These are phyloP conservation scores for Galerucella nymphaeae DNA, from an alignment of 2,888 invertebrate species.

Conservation along the genomic window DNA sequence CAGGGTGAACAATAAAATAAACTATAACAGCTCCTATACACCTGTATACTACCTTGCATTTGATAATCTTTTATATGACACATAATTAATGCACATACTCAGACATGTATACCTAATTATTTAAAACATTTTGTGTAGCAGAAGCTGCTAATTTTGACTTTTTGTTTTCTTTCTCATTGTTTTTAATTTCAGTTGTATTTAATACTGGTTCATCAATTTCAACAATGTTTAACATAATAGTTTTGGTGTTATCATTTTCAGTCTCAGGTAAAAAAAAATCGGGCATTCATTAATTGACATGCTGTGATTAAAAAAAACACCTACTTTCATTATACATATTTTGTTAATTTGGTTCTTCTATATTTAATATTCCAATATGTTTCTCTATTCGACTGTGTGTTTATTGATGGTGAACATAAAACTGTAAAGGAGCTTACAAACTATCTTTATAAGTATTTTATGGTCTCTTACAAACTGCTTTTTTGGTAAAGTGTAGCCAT, in stretches of 20 bases:
- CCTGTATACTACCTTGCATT: no score
- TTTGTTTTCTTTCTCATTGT: no score
- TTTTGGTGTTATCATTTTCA: conserved; percentile 1
- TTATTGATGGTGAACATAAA: background rate
- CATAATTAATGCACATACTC: no score
- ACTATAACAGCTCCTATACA: no score
- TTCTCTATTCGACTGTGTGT: background rate
- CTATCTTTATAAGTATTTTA: background rate
- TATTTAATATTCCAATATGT: background rate
- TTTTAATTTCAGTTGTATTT: no score
- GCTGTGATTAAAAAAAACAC: conserved; percentile 4
- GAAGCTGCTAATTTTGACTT: no score
- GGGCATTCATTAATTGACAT: background rate
- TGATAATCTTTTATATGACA: no score
- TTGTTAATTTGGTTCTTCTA: background rate
- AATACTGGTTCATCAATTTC: no score
- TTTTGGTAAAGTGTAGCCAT: background rate
- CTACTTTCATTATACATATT: conserved; percentile 4
- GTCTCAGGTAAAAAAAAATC: background rate
- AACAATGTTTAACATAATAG: no score
- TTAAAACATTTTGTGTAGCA: no score
- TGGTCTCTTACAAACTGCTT: conserved; percentile 1
- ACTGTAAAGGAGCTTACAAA: background rate
- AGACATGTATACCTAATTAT: no score
- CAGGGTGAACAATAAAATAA: no score